Percentiles rank a stretch among this genome's conserved stretches.
phyloP scores from a whole-genome alignment of 2,888 invertebrate genomes.

The Netelia inedita region DNA sequence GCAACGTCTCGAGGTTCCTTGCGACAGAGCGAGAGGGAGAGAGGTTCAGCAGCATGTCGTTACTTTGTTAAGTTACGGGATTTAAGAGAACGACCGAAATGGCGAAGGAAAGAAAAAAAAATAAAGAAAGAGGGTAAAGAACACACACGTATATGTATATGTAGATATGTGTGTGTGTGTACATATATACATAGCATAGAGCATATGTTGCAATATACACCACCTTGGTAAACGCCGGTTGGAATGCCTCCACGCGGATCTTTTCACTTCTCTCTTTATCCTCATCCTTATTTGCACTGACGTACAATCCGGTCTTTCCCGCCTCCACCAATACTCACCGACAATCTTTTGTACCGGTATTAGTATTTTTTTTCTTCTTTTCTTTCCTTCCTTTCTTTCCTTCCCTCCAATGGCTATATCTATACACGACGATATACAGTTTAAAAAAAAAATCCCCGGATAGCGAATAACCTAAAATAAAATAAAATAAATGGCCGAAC shows the following conservation, averaged over 20 bases:
- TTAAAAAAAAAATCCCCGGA: conserved; percentile 26
- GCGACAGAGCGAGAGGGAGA: background rate
- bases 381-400: conserved; percentile 5
- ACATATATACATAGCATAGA: conserved; percentile 25
- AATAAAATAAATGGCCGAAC: conserved; percentile 20
- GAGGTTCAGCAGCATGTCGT: conserved; percentile 73
- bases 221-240: conserved; percentile 59
- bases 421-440: conserved; percentile 25
- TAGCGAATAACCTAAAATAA: conserved; percentile 48
- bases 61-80: conserved; percentile 81
- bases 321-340: conserved; percentile 60
- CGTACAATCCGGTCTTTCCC: conserved; percentile 67
- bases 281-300: conserved; percentile 71
- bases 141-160: background rate
- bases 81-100: conserved; percentile 75
- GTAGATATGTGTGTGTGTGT: background rate
- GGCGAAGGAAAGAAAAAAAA: conserved; percentile 49
- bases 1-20: conserved; percentile 42
- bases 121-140: conserved; percentile 12
- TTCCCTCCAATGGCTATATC: conserved; percentile 29
- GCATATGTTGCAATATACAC: conserved; percentile 49
- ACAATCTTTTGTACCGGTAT: conserved; percentile 42
- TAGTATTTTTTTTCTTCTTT: conserved; percentile 43
- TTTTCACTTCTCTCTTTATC: conserved; percentile 66
- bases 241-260: conserved; percentile 63